Percentiles rank a stretch among this genome's conserved stretches.
Conservation (phyloP, 1,140 invertebrate species). For the Grapholita molesta region DNA sequence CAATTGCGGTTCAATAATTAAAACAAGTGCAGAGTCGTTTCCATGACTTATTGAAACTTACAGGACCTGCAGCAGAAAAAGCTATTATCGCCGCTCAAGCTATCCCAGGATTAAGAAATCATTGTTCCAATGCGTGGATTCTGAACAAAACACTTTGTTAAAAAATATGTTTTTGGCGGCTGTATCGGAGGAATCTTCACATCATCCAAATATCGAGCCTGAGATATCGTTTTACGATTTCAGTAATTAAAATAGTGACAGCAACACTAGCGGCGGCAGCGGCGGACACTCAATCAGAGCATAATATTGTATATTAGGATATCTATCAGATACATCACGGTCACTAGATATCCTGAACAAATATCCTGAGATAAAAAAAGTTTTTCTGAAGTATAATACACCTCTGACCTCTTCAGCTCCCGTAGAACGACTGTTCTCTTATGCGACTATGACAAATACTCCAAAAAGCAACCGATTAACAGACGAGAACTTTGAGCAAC, state of each 20-base stretch:
- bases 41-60: too few relatives aligned
- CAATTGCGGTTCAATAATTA: background rate
- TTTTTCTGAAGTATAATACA: conserved; percentile 43
- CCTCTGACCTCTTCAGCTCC: conserved; percentile 42
- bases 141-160: too few relatives aligned
- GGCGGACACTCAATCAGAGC: background rate
- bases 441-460: conserved; percentile 36
- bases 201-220: too few relatives aligned
- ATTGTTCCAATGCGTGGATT: too few relatives aligned
- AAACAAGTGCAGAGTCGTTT: too few relatives aligned
- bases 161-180: too few relatives aligned
- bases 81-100: too few relatives aligned
- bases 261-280: conserved; percentile 9
- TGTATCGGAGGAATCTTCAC: too few relatives aligned
- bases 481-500: conserved; percentile 18
- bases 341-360: background rate
- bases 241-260: too few relatives aligned
- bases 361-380: conserved; percentile 30
- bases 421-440: conserved; percentile 44
- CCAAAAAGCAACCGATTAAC: conserved; percentile 28
- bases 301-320: background rate
- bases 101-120: too few relatives aligned
- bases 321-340: background rate
- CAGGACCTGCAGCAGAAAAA: too few relatives aligned
- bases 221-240: too few relatives aligned